Conservation (phyloP, 2,113 vertebrate genomes). For the Bubo bubo region DNA sequence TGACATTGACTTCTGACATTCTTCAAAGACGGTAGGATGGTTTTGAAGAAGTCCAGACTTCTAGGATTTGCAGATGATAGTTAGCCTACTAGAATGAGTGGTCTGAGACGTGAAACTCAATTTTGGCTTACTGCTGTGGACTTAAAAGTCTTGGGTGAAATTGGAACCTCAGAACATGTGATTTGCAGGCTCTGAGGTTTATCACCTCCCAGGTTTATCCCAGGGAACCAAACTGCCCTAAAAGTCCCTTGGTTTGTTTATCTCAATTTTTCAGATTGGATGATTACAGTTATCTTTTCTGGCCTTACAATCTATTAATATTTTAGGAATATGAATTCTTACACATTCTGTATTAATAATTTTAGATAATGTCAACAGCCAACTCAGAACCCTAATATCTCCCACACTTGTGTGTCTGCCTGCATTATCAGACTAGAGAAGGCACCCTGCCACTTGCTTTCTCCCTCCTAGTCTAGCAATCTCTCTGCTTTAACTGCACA, state of each 20-base stretch:
- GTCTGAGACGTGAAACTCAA: not conserved
- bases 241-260: not conserved
- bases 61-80: not conserved
- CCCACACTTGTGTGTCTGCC: not conserved
- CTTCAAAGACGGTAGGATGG: not conserved
- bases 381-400: not conserved
- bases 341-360: not conserved
- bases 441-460: not conserved
- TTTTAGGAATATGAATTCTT: not conserved
- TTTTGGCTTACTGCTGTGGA: not conserved
- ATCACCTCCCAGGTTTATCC: not conserved
- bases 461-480: not conserved
- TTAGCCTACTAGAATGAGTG: not conserved
- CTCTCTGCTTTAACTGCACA: not conserved
- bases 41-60: not conserved
- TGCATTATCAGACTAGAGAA: not conserved
- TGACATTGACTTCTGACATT: not conserved
- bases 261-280: not conserved
- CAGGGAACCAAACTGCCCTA: not conserved
- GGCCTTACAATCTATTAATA: not conserved
- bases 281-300: not conserved
- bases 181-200: not conserved
- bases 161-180: not conserved
- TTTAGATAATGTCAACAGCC: not conserved
- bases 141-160: not conserved